phyloP scores from a whole-genome alignment of 2,888 invertebrate species.

The Lingula anatina region DNA sequence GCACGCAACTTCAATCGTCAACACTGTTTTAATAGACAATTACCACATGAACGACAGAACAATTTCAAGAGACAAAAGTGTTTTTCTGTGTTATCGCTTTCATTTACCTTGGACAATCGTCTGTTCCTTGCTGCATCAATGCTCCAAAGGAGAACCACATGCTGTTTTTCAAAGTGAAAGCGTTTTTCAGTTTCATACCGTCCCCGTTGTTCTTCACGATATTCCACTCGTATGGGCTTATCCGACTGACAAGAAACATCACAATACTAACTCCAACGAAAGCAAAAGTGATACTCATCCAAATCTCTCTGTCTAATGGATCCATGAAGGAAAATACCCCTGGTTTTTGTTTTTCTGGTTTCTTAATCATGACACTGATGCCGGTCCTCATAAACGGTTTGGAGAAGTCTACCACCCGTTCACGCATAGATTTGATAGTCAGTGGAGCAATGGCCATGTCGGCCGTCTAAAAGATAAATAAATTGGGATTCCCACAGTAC shows the following conservation, averaged over 20 bases:
- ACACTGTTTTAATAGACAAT: too few relatives aligned
- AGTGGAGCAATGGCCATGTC: constrained; percentile 93
- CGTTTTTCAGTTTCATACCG: constrained; percentile 28
- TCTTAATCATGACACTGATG: constrained; percentile 91
- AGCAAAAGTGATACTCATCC: constrained; percentile 80
- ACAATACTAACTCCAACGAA: constrained; percentile 96
- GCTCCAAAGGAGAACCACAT: constrained; percentile 97
- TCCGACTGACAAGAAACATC: constrained; percentile 91
- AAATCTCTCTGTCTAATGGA: constrained; percentile 94
- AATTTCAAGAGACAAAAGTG: too few relatives aligned
- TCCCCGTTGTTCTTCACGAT: too few relatives aligned
- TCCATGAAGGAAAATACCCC: constrained; percentile 97
- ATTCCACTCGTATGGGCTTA: constrained; percentile 94
- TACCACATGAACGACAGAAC: too few relatives aligned
- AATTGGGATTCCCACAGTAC: too few relatives aligned
- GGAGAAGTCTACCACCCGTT: constrained; percentile 92
- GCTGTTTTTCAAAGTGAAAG: constrained; percentile 88
- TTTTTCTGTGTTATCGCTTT: too few relatives aligned
- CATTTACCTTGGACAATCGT: constrained; percentile 84
- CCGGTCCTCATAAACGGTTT: constrained; percentile 96
- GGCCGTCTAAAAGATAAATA: constrained; percentile 68
- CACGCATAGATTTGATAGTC: constrained; percentile 87
- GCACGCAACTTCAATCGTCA: too few relatives aligned
- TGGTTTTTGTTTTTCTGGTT: constrained; percentile 86
- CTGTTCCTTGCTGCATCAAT: constrained; percentile 98